Percentiles rank a stretch among this genome's conserved stretches.
Conservation (phyloP, 2,797 vertebrate genomes). For the Xiphorhynchus erythropygius region DNA sequence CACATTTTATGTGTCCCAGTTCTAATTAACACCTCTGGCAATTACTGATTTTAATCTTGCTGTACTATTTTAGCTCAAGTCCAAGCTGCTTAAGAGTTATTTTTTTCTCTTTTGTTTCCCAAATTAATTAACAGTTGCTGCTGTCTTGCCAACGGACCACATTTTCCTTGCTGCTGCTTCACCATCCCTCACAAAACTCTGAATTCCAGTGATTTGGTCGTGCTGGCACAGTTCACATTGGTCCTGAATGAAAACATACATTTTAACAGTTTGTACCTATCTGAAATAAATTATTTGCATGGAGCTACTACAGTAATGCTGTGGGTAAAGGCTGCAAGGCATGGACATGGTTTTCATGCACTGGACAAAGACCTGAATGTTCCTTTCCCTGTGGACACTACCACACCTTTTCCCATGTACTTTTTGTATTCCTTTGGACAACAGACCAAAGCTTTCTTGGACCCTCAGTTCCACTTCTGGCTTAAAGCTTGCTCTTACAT, state of each 20-base stretch:
- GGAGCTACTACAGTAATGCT: no score
- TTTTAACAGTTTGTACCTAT: background rate
- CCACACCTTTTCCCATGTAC: rapidly evolving
- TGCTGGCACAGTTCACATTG: background rate
- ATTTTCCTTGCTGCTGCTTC: background rate
- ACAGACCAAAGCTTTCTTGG: background rate
- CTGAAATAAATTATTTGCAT: background rate
- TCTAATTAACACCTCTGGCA: conserved; percentile 49
- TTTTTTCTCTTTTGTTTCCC: background rate
- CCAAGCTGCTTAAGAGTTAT: background rate
- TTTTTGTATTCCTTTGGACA: background rate
- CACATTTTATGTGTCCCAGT: background rate
- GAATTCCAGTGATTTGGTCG: background rate
- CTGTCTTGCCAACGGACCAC: background rate
- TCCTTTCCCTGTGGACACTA: background rate
- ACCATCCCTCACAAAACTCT: background rate
- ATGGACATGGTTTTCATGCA: background rate
- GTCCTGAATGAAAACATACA: background rate
- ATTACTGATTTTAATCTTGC: conserved; percentile 36
- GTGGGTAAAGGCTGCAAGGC: background rate
- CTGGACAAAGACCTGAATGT: background rate
- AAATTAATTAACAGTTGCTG: conserved; percentile 23
- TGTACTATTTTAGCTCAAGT: conserved; percentile 7
- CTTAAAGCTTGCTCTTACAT: background rate
- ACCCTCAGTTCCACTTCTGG: background rate